Percentiles rank a stretch among this genome's conserved stretches.
Conservation (phyloP, 2,797 vertebrate genomes). For the Varecia variegata region DNA sequence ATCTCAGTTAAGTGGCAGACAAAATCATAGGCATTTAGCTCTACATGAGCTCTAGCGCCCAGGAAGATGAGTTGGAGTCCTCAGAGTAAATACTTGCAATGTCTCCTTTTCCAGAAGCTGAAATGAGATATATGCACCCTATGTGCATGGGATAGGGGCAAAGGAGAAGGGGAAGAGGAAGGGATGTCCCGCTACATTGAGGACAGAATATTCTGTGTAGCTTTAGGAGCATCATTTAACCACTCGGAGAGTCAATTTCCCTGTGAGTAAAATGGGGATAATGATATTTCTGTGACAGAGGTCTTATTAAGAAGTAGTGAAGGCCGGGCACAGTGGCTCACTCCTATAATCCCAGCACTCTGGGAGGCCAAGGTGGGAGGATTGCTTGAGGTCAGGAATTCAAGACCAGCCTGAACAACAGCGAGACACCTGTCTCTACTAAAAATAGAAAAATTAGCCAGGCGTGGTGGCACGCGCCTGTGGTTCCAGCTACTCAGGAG, state of each 20-base stretch:
- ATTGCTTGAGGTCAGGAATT: background rate
- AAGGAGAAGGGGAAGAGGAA: background rate
- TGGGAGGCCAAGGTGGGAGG: background rate
- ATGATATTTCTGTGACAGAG: background rate
- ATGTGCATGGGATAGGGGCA: no score
- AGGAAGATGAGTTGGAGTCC: conserved; percentile 70
- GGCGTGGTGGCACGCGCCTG: background rate
- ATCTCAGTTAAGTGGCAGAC: conserved; percentile 77
- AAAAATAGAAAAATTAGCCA: background rate
- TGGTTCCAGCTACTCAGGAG: background rate
- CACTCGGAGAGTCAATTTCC: background rate
- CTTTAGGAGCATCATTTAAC: background rate
- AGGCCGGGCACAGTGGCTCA: background rate
- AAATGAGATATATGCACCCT: background rate
- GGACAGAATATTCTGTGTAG: background rate
- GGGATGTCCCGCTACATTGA: background rate
- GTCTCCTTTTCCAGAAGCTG: background rate
- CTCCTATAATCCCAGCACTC: background rate
- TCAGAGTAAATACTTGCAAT: conserved; percentile 8
- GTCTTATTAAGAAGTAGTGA: background rate
- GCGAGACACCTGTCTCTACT: no score
- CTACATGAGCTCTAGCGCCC: conserved; percentile 70
- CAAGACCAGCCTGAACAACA: background rate
- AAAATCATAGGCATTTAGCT: conserved; percentile 76
- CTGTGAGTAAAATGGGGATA: background rate